Evolutionary conservation across 2,888 invertebrate genomes (phyloP), one percentile per base, ranked within the genome.

Genomic region (Patella depressa): DNA sequence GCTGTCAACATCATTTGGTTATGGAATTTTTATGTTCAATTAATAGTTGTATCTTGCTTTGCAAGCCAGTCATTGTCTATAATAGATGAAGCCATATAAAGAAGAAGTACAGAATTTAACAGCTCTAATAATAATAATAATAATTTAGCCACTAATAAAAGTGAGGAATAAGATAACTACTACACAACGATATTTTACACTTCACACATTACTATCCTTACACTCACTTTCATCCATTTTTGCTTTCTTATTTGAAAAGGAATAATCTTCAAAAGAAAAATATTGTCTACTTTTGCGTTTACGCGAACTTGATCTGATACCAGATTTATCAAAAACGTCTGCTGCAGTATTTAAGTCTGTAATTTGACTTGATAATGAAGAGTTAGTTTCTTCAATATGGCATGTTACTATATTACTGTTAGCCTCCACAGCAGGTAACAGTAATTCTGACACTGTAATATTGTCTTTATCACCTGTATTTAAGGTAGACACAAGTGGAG

Each of bases 241-340:
- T 17, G 72, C 74, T 34, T 71, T 70, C 57, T 81, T 84, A 80
- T 80, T 80, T 14, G 83, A 75, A 78, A 82, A 89, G 71, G 88
- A 86, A 76, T 90, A 90, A 72, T 88, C 88, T 82, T 91, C 91
- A 77, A 89, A 88, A 2, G 89, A 88, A 82, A 88, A 88, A 17
- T 90, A 82, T 79, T 90, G 90, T 82, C 90, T 90, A 57, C 85
- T 84, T 81, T 90, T 90, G 14, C 90, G 81, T 71, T 88, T 88
- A 19, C 91, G 82, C 1, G 86, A 84, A 80, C 90, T 90, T 65
- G 86, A 85, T 53, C 90, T 81, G 12, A 86, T 80, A 15, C 81
- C 76, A 65, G 59, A 65, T 65, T 65, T 65, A 65, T 65, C 65
- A 65, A 65, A 24, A 65, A 24, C 24, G 19, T 65, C 24, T 12